Conservation (phyloP, 2,888 invertebrate species). For the Crossocerus cetratus region DNA sequence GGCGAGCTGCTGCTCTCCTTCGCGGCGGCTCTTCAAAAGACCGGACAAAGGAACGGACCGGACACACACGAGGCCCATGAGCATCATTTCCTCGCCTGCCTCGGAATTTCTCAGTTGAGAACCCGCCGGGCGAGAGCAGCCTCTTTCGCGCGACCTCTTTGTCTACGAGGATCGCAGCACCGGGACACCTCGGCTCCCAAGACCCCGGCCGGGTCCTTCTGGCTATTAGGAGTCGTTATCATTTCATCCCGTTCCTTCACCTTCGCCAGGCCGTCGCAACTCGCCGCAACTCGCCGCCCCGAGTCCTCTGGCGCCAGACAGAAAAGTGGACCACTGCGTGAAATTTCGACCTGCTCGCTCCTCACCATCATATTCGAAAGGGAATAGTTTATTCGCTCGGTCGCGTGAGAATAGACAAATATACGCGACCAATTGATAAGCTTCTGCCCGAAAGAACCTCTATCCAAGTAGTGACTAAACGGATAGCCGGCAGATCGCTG, state of each 20-base stretch:
- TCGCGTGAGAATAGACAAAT: no score
- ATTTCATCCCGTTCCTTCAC: slow-evolving; percentile 29
- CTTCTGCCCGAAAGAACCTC: no score
- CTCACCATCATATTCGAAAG: no score
- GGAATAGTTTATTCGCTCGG: no score
- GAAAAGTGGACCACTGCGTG: slow-evolving; percentile 26
- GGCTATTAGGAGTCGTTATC: slow-evolving; percentile 65
- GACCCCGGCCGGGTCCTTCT: slow-evolving; percentile 41
- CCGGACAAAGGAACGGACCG: slow-evolving; percentile 61
- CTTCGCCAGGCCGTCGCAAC: slow-evolving; percentile 21
- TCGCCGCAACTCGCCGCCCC: background rate
- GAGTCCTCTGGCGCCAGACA: slow-evolving; percentile 1
- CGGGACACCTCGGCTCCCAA: no score
- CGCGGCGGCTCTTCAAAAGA: slow-evolving; percentile 66
- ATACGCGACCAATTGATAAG: no score
- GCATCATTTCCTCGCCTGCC: slow-evolving; percentile 16
- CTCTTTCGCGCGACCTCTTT: slow-evolving; percentile 51
- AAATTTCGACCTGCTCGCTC: slow-evolving; percentile 54
- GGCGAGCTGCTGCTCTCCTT: slow-evolving; percentile 69
- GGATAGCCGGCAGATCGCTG: background rate
- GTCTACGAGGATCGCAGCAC: slow-evolving; percentile 53
- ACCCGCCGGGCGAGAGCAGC: slow-evolving; percentile 34
- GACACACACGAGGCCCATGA: slow-evolving; percentile 24
- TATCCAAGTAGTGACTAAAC: no score
- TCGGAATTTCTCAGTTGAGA: slow-evolving; percentile 42